phyloP scores from a whole-genome alignment of 2,797 vertebrate species.

The Urophycis tenuis region DNA sequence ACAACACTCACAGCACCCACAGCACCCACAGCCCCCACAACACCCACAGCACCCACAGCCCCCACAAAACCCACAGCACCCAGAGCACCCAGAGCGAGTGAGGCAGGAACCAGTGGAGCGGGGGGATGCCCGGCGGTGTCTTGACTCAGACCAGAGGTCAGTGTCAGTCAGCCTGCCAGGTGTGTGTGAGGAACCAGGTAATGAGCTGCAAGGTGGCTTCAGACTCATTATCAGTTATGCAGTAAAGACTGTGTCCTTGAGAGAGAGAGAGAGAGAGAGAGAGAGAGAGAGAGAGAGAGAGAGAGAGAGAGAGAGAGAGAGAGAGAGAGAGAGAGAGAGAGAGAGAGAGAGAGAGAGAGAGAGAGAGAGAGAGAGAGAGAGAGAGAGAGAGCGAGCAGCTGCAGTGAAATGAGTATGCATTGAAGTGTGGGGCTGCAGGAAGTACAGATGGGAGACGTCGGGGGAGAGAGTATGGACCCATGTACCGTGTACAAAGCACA shows the following conservation, averaged over 20 bases:
- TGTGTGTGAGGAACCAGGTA: too few relatives aligned
- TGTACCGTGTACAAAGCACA: conserved; percentile 17
- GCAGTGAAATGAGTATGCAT: conserved; percentile 24
- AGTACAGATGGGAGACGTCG: not conserved
- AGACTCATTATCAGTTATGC: too few relatives aligned
- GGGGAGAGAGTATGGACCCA: not conserved
- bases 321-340: not conserved
- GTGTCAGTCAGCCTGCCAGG: too few relatives aligned
- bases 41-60: too few relatives aligned
- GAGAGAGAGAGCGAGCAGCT: not conserved
- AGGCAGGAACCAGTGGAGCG: too few relatives aligned
- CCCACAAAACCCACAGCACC: too few relatives aligned
- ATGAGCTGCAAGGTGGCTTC: too few relatives aligned
- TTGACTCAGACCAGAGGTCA: too few relatives aligned
- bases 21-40: too few relatives aligned
- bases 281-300: not conserved
- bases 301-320: not conserved
- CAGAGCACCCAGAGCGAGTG: too few relatives aligned
- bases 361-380: not conserved
- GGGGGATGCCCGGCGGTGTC: too few relatives aligned
- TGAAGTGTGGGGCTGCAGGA: not conserved
- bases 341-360: not conserved
- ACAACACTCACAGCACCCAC: too few relatives aligned
- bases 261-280: not conserved
- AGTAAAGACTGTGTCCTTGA: not conserved